Evolutionary conservation across 2,113 vertebrate species (phyloP).

Genomic region (Scolopax mira): DNA sequence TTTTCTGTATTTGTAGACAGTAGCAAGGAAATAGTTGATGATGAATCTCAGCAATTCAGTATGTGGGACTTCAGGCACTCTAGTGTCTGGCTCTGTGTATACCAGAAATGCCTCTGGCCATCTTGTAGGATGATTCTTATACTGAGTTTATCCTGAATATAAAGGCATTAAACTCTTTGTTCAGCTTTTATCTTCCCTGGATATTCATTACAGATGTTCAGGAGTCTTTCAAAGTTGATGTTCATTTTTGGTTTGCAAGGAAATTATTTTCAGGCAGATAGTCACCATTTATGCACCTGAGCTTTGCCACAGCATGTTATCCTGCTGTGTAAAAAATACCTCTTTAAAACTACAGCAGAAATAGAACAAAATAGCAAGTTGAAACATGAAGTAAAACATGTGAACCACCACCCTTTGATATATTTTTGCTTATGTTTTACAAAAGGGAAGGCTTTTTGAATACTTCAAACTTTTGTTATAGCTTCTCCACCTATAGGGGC

Average conservation of each 20-base stretch:
- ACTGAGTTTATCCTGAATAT: background rate
- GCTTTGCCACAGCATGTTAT: conserved; percentile 10
- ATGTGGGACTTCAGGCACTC: background rate
- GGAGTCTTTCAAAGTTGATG: background rate
- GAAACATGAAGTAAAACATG: conserved; percentile 27
- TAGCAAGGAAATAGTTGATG: background rate
- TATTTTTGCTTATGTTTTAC: background rate
- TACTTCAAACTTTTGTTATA: background rate
- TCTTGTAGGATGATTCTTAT: background rate
- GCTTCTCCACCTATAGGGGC: background rate
- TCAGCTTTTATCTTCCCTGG: background rate
- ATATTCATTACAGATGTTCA: background rate
- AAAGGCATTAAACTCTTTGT: background rate
- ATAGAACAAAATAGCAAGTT: conserved; percentile 24
- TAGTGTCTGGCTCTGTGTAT: background rate
- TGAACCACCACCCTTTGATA: conserved; percentile 43
- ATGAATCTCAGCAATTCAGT: background rate
- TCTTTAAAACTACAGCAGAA: conserved; percentile 21
- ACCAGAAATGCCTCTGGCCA: background rate
- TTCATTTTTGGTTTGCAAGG: background rate
- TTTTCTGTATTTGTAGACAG: background rate
- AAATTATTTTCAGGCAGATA: background rate
- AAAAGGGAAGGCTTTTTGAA: conserved; percentile 1
- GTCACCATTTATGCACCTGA: background rate
- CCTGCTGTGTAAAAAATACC: background rate